Conservation (phyloP, 2,113 vertebrate species). For the Lepisosteus oculatus region DNA sequence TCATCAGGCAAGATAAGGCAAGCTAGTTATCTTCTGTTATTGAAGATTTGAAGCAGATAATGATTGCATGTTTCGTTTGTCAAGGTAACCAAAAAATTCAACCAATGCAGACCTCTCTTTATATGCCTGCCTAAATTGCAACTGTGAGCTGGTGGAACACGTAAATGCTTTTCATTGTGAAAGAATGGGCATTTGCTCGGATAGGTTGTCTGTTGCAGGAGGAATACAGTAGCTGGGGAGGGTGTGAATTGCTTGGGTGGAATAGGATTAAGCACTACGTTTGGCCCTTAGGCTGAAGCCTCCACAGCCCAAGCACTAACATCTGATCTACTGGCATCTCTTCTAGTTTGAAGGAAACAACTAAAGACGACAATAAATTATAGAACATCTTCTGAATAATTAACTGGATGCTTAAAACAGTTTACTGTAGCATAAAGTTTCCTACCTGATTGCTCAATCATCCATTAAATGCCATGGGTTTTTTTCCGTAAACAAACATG, state of each 20-base stretch:
- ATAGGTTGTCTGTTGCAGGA: conserved; percentile 2
- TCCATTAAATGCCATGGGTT: conserved; percentile 11
- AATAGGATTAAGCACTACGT: conserved; percentile 29
- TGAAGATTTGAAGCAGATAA: too few species aligned
- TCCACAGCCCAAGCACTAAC: conserved; percentile 13
- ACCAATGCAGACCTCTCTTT: too few species aligned
- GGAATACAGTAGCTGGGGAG: conserved; percentile 13
- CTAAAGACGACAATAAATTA: conserved; percentile 24
- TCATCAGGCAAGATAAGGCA: too few species aligned
- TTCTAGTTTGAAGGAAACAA: conserved; percentile 30
- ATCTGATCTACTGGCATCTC: conserved; percentile 4
- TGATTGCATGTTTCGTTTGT: too few species aligned
- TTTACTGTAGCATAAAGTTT: conserved; percentile 18
- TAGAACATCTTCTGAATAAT: conserved; percentile 33
- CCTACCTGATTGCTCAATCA: conserved; percentile 19
- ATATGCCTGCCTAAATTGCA: too few species aligned
- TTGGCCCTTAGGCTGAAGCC: conserved; percentile 33
- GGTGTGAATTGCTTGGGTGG: conserved; percentile 11
- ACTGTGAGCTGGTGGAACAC: too few species aligned
- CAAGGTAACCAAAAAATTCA: too few species aligned
- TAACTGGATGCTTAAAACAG: conserved; percentile 25
- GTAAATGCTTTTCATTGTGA: too few species aligned
- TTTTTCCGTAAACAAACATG: conserved; percentile 28
- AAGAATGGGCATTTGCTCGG: too few species aligned
- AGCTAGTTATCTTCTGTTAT: too few species aligned